These are phyloP conservation scores for Brachypteracias leptosomus DNA, from an alignment of 2,113 vertebrate genomes.

Conservation along the genomic window DNA sequence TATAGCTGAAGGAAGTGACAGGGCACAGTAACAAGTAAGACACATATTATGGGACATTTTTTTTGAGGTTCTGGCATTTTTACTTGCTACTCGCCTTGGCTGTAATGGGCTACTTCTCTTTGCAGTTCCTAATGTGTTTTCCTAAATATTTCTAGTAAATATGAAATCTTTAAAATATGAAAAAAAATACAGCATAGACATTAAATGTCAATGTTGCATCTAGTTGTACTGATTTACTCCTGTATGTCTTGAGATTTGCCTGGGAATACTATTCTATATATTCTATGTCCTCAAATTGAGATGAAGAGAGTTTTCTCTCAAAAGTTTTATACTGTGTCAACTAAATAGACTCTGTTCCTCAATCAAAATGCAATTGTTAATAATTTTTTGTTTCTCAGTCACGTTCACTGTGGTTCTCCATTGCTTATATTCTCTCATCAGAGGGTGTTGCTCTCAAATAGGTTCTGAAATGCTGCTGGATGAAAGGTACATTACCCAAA, in stretches of 20 bases:
- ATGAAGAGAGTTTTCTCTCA: background rate
- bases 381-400: background rate
- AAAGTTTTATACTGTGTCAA: background rate
- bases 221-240: background rate
- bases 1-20: background rate
- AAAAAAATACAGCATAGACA: background rate
- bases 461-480: background rate
- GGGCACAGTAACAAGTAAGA: background rate
- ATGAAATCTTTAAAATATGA: background rate
- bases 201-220: background rate
- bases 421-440: background rate
- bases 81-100: background rate
- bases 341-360: background rate
- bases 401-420: background rate
- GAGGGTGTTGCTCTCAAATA: background rate
- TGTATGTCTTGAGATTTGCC: background rate
- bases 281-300: background rate
- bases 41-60: background rate
- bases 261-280: background rate
- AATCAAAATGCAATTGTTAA: background rate
- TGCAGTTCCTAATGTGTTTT: background rate
- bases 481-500: background rate
- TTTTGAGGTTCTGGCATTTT: background rate
- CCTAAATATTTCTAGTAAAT: background rate
- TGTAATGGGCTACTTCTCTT: background rate